These are phyloP conservation scores for Limnephilus auricula DNA, from an alignment of 2,888 invertebrate species.

Conservation along the genomic window DNA sequence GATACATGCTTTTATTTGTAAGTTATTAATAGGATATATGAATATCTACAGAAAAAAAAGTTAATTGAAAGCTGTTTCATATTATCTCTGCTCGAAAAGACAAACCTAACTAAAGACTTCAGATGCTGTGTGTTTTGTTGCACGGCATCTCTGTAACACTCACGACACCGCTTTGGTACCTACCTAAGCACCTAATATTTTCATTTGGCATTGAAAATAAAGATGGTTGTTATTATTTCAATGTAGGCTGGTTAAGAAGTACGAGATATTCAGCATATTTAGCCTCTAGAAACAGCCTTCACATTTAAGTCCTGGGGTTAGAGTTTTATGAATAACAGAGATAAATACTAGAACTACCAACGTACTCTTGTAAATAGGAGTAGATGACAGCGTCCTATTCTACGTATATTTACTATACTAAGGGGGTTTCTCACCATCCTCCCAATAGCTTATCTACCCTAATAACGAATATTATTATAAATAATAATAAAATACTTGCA, in stretches of 20 bases:
- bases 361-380: not conserved
- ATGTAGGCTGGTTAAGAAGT: not conserved
- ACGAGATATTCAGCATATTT: not conserved
- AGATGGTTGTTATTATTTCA: not conserved
- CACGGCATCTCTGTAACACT: not conserved
- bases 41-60: no score
- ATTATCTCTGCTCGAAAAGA: no score
- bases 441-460: no score
- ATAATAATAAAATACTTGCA: no score
- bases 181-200: not conserved
- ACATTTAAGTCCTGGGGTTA: not conserved
- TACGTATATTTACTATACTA: no score
- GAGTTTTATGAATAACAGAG: not conserved
- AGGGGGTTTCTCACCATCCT: no score
- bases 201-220: not conserved
- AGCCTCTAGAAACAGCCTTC: slow-evolving; percentile 2
- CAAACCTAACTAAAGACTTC: not conserved
- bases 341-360: not conserved
- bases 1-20: no score
- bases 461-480: no score
- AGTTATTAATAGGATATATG: no score
- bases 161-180: not conserved
- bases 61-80: no score
- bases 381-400: not conserved
- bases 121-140: not conserved